Evolutionary conservation across 2,888 invertebrate species (phyloP), one percentile per base, ranked within the genome.

Genomic region (Caenorhabditis sp.): DNA sequence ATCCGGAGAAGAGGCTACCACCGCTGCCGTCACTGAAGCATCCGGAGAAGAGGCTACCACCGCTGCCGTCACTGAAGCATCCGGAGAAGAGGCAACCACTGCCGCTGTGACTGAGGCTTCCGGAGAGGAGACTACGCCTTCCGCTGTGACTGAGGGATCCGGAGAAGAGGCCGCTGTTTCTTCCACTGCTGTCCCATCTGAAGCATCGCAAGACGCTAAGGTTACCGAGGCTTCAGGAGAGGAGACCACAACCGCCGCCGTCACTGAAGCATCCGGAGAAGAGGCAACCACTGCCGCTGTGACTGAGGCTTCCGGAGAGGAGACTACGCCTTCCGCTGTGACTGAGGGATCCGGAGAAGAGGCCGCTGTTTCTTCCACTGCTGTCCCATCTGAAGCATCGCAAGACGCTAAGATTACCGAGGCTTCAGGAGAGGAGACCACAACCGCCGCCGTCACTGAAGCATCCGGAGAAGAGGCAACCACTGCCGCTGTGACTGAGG

Each of bases 401-500:
- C 55, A 41, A 45, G 48, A 53, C 9, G 11, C 37, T 2, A 24
- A 26, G 17, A 9, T 30, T 13, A 35, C 35, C 35, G 35, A 35
- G 32, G 56, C 63, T 15, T 48, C 50, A 22, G 62, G 30, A 15
- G 50, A 46, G 22, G 63, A 63, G 30, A 26, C 62, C n/a, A 59
- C 70, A 9, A 59, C 74, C 9, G 45, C 24, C 20, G 39, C 39
- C 11, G 55, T 48, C 30, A 50, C 48, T 20, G 74, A 78, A 55
- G 55, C 58, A 9, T 70, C 70, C 41, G 74, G 71, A 43, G 78
- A 78, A 56, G 78, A 71, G 48, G 3, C 71, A 1, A 39, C 52
- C 22, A 56, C 58, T 24, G 39, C 61, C 2, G 17, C 70, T 15
- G 43, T 20, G 24, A 52, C 59, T 0, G 76, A 76, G 37, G 76